Evolutionary conservation across 2,888 invertebrate species (phyloP).

Genomic region (Lithosia quadra): DNA sequence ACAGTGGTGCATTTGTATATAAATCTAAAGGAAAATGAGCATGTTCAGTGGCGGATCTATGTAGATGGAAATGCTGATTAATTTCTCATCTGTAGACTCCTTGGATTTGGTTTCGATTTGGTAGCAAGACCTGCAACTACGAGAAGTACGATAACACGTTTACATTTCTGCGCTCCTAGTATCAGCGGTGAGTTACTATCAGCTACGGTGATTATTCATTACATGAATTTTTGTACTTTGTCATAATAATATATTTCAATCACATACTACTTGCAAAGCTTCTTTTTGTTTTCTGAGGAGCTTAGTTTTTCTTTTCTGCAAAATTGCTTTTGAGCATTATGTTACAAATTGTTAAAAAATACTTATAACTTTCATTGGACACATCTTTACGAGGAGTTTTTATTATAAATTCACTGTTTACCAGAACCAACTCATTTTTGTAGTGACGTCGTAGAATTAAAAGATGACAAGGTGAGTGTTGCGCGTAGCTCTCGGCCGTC

Average conservation of each 20-base stretch:
- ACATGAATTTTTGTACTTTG: too few species aligned
- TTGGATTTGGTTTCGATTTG: not conserved
- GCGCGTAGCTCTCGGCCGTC: too few species aligned
- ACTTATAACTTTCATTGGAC: not conserved
- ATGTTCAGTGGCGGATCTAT: not conserved
- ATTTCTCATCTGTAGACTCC: not conserved
- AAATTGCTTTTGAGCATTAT: not conserved
- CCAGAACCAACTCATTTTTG: not conserved
- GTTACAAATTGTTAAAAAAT: not conserved
- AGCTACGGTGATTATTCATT: not conserved
- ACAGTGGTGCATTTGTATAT: not conserved
- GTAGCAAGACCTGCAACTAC: too few species aligned
- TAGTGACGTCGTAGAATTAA: not conserved
- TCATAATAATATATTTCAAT: too few species aligned
- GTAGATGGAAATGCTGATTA: not conserved
- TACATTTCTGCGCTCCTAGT: not conserved
- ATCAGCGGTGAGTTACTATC: not conserved
- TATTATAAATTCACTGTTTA: not conserved
- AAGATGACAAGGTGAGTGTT: not conserved
- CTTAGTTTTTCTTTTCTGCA: not conserved
- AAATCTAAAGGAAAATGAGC: not conserved
- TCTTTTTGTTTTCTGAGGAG: not conserved
- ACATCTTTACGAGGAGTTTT: not conserved
- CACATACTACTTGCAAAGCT: not conserved
- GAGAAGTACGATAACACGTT: not conserved